These are phyloP conservation scores for Sussaba pulchella DNA, from an alignment of 2,888 invertebrate genomes.

Conservation along the genomic window DNA sequence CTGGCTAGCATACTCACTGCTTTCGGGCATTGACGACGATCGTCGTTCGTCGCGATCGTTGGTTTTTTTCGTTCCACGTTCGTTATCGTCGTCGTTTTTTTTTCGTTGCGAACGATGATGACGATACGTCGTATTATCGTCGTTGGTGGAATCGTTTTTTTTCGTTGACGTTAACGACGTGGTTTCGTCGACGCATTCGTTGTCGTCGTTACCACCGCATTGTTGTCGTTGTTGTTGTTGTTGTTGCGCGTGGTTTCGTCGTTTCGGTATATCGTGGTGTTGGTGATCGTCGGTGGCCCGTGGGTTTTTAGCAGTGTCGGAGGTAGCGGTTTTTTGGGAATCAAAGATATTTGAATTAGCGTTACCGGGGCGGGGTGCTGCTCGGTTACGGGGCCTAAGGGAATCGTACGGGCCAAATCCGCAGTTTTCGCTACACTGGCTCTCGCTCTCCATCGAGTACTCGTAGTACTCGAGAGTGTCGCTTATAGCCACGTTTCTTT, in stretches of 20 bases:
- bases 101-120: slow-evolving; percentile 69
- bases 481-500: slow-evolving; percentile 84
- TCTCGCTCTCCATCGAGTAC: slow-evolving; percentile 84
- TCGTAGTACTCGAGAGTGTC: slow-evolving; percentile 84
- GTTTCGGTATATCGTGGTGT: slow-evolving; percentile 63
- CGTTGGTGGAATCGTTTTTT: slow-evolving; percentile 53
- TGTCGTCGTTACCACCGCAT: slow-evolving; percentile 55
- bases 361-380: slow-evolving; percentile 84
- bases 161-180: slow-evolving; percentile 60
- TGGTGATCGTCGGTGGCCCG: slow-evolving; percentile 77
- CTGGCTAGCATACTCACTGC: slow-evolving; percentile 83
- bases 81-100: slow-evolving; percentile 70
- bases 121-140: slow-evolving; percentile 65
- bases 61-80: slow-evolving; percentile 63
- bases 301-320: slow-evolving; percentile 84
- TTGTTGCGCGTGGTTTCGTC: slow-evolving; percentile 72
- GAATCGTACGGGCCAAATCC: slow-evolving; percentile 84
- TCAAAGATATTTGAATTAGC: slow-evolving; percentile 84
- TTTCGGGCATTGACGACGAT: slow-evolving; percentile 83
- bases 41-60: slow-evolving; percentile 78
- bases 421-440: slow-evolving; percentile 84
- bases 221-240: slow-evolving; percentile 59
- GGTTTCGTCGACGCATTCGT: slow-evolving; percentile 71
- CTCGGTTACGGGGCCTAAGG: slow-evolving; percentile 84
- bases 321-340: slow-evolving; percentile 84